Evolutionary conservation across 1,140 invertebrate genomes (phyloP).

Genomic region (Brachionus koreanus): DNA sequence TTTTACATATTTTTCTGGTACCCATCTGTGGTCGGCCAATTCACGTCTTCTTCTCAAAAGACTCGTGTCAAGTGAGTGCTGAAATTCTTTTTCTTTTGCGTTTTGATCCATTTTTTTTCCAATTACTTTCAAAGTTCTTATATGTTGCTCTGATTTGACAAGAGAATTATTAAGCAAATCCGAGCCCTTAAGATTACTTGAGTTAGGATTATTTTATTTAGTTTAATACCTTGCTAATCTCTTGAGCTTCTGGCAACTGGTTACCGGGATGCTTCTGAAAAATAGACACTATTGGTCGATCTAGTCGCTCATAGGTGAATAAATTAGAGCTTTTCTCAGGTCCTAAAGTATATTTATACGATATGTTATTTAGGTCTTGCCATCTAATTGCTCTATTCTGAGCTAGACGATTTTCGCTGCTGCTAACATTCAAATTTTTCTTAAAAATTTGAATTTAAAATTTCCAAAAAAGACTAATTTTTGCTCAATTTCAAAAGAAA

Average conservation of each 20-base stretch:
- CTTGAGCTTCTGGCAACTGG: constrained; percentile 56
- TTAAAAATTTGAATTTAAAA: not conserved
- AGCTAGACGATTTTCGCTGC: constrained; percentile 56
- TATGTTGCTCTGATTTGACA: constrained; percentile 28
- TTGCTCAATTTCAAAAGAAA: not conserved
- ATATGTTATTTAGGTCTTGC: constrained; percentile 55
- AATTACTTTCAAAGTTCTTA: constrained; percentile 30
- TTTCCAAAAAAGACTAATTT: not conserved
- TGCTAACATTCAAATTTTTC: constrained; percentile 50
- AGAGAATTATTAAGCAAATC: constrained; percentile 2
- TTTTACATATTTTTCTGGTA: constrained; percentile 39
- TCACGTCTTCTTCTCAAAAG: constrained; percentile 33
- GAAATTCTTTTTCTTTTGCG: constrained; percentile 19
- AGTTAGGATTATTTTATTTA: not conserved
- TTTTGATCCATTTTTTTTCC: constrained; percentile 31
- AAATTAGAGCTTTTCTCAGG: constrained; percentile 54
- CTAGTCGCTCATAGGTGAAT: constrained; percentile 52
- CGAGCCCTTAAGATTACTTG: not conserved
- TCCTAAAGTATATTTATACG: constrained; percentile 52
- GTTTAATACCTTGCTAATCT: constrained; percentile 52
- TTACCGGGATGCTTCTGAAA: constrained; percentile 58
- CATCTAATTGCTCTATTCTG: constrained; percentile 54
- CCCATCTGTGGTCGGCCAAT: constrained; percentile 37
- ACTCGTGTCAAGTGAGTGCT: not conserved
- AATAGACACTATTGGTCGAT: constrained; percentile 54